phyloP scores from a whole-genome alignment of 2,888 invertebrate species.

The Dryococelus australis region DNA sequence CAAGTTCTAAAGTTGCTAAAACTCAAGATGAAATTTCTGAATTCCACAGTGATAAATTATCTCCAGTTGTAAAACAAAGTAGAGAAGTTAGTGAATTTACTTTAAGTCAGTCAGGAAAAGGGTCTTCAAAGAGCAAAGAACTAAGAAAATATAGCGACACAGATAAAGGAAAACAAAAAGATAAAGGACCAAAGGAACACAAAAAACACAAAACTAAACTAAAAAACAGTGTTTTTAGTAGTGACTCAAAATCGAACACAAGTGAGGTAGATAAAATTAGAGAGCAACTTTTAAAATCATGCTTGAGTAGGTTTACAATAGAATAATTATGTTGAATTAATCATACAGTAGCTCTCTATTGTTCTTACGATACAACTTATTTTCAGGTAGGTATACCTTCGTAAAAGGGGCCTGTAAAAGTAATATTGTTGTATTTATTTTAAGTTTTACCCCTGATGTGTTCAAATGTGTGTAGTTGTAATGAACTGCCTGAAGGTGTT shows the following conservation, averaged over 20 bases:
- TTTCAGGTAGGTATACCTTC: too few relatives aligned
- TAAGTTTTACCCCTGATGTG: too few relatives aligned
- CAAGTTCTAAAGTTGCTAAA: background rate
- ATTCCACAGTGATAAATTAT: background rate
- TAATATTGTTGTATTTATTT: background rate
- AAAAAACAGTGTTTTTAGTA: background rate
- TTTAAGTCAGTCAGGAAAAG: background rate
- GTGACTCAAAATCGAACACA: background rate
- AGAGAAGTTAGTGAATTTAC: background rate
- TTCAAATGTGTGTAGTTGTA: too few relatives aligned
- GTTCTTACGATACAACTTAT: too few relatives aligned
- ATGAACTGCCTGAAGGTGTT: too few relatives aligned
- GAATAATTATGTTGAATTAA: background rate
- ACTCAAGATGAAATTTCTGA: background rate
- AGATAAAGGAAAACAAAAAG: background rate
- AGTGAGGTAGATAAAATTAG: background rate
- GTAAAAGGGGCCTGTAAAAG: background rate
- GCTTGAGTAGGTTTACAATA: background rate
- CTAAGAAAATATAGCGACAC: background rate
- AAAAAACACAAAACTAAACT: background rate
- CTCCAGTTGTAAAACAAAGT: background rate
- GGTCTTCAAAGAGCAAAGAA: background rate
- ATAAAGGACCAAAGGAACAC: background rate
- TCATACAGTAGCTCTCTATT: background rate
- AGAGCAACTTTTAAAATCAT: slow-evolving; percentile 6